Evolutionary conservation across 2,113 vertebrate species (phyloP), one percentile per base, ranked within the genome.

Genomic region (Junco hyemalis): DNA sequence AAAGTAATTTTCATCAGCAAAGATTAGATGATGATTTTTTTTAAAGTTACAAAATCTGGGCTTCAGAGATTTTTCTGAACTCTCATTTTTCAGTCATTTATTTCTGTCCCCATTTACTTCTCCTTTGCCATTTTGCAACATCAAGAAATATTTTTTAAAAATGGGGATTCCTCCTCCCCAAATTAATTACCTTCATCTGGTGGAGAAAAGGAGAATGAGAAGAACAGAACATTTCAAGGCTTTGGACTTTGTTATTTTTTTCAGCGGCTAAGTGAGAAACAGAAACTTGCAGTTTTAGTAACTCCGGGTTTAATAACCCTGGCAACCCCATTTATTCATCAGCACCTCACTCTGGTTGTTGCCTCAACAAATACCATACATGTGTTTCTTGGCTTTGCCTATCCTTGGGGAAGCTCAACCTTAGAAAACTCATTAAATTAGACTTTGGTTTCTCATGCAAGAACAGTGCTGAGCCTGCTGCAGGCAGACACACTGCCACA

Each of bases 161-260:
- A 14, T 8, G 7, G 40, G 6, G 12, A 51, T 19, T 24, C 16
- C 6, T 14, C 11, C 33, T 4, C 6, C 11, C 1, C 26, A 5
- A 35, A 51, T 25, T 31, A 48, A 12, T 77, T 86, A 16, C 13
- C 6, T 54, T 45, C 7, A 2, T 74, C 69, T 54, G 22, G 15
- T 29, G 16, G 7, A 35, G 19, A 21, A 60, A 71, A 51, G 23
- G 26, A 88, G 40, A 64, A 92, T 1, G 1, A n/a, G n/a, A 59
- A 76, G 13, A 72, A 36, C 5, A 36, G 20, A 63, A 50, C 57
- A 66, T 28, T 28, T 70, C 10, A 61, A 57, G 25, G 4, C n/a
- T 78, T 92, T 2, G 6, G 8, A 14, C 19, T 64, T 72, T 7
- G 25, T 33, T 78, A 3, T n/a, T 57, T 69, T 69, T 51, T 86